Conservation (phyloP, 1,140 invertebrate species). For the Samia ricini region DNA sequence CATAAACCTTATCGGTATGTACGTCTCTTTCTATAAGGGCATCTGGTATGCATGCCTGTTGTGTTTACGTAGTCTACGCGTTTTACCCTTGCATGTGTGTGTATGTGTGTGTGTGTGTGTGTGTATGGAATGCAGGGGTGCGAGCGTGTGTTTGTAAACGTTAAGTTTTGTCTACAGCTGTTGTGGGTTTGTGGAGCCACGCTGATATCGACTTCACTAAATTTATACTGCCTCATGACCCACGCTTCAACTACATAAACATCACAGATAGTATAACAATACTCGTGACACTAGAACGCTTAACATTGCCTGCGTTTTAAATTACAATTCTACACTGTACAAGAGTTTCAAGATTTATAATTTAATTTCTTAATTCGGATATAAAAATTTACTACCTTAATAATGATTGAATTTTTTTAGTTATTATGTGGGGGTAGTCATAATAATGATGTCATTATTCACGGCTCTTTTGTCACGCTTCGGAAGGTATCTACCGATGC, state of each 20-base stretch:
- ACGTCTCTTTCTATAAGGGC: constrained; percentile 68
- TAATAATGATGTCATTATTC: constrained; percentile 70
- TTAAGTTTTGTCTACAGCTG: constrained; percentile 66
- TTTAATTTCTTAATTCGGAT: too few species aligned
- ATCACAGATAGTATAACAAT: constrained; percentile 40
- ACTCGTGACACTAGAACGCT: constrained; percentile 41
- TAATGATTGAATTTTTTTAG: constrained; percentile 45
- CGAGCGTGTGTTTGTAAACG: constrained; percentile 56
- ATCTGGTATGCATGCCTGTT: constrained; percentile 71
- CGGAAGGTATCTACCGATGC: constrained; percentile 55
- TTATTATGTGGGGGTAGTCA: constrained; percentile 57
- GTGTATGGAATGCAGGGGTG: constrained; percentile 54
- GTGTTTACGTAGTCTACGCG: constrained; percentile 68
- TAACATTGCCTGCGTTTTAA: constrained; percentile 50
- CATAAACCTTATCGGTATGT: constrained; percentile 38
- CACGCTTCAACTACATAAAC: constrained; percentile 40
- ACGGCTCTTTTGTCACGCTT: constrained; percentile 69
- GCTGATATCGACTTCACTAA: constrained; percentile 60
- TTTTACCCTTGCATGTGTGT: constrained; percentile 24
- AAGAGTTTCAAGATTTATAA: not conserved
- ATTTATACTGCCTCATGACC: constrained; percentile 76
- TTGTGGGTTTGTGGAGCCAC: constrained; percentile 61
- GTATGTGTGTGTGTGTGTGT: constrained; percentile 32
- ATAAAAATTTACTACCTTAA: constrained; percentile 6
- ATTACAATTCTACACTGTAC: constrained; percentile 28